phyloP scores from a whole-genome alignment of 2,113 vertebrate genomes.

The Cairina moschata region DNA sequence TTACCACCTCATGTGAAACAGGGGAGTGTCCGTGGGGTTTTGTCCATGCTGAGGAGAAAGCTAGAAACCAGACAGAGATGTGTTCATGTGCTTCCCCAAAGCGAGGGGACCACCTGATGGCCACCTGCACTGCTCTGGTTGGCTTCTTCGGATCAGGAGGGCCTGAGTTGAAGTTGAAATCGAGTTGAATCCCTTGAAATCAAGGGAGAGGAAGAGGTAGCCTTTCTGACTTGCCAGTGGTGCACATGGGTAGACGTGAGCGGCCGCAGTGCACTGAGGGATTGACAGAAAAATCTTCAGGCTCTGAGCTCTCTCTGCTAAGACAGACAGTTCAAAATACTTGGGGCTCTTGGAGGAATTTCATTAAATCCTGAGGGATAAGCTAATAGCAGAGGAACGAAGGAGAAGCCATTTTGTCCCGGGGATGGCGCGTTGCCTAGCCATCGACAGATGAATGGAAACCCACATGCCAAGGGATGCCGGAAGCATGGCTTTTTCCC shows the following conservation, averaged over 20 bases:
- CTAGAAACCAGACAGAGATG: background rate
- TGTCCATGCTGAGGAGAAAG: background rate
- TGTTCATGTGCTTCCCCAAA: background rate
- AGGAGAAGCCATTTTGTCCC: constrained; percentile 34
- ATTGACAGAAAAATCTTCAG: background rate
- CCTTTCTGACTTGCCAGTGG: background rate
- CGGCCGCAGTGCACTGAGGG: background rate
- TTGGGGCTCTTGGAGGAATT: background rate
- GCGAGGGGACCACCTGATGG: background rate
- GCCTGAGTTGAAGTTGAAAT: background rate
- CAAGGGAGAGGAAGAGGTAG: background rate
- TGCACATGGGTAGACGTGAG: background rate
- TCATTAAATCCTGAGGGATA: background rate
- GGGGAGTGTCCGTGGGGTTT: background rate
- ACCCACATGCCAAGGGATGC: background rate
- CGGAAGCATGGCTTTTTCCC: background rate
- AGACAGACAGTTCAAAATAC: background rate
- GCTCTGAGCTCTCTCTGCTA: accelerated
- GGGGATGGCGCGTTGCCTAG: constrained; percentile 11
- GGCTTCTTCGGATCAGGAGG: background rate
- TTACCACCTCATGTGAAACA: constrained; percentile 36
- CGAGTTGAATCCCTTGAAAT: background rate
- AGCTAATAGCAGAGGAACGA: background rate
- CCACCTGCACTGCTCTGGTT: background rate
- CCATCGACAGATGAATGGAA: constrained; percentile 19